Evolutionary conservation across 2,113 vertebrate genomes (phyloP).

Genomic region (Andinoacara biseriatus): DNA sequence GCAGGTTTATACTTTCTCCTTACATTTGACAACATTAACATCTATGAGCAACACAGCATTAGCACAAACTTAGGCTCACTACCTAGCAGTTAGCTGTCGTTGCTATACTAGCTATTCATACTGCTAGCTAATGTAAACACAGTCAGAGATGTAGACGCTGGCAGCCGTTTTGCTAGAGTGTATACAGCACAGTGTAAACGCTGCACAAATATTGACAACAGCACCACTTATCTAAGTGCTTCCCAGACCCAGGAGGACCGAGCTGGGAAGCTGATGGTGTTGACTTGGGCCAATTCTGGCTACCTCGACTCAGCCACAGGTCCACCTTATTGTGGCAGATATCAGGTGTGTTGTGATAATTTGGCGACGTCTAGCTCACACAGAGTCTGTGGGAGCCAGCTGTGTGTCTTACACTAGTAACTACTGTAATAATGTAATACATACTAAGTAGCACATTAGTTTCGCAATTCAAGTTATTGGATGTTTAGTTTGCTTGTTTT

Average conservation of each 20-base stretch:
- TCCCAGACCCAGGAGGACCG: background rate
- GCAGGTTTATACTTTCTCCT: background rate
- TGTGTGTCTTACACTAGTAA: too few relatives aligned
- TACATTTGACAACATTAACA: background rate
- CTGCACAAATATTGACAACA: background rate
- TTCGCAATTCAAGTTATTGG: background rate
- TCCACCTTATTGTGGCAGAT: background rate
- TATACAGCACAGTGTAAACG: background rate
- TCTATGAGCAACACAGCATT: background rate
- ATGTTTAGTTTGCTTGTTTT: background rate
- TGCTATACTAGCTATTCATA: background rate
- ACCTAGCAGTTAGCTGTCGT: too few relatives aligned
- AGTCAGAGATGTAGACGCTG: background rate
- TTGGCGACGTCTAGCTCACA: accelerated
- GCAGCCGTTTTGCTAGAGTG: background rate
- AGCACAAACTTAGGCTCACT: background rate
- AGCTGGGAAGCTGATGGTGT: background rate
- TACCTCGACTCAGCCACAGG: background rate
- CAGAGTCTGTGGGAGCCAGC: background rate
- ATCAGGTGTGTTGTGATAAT: background rate
- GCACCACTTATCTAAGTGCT: background rate
- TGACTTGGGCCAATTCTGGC: background rate
- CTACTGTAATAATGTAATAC: background rate
- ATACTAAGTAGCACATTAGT: background rate
- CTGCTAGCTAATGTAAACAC: background rate